Percentiles rank a stretch among this genome's conserved stretches.
Conservation (phyloP, 2,113 vertebrate species). For the Cebidichthys violaceus region DNA sequence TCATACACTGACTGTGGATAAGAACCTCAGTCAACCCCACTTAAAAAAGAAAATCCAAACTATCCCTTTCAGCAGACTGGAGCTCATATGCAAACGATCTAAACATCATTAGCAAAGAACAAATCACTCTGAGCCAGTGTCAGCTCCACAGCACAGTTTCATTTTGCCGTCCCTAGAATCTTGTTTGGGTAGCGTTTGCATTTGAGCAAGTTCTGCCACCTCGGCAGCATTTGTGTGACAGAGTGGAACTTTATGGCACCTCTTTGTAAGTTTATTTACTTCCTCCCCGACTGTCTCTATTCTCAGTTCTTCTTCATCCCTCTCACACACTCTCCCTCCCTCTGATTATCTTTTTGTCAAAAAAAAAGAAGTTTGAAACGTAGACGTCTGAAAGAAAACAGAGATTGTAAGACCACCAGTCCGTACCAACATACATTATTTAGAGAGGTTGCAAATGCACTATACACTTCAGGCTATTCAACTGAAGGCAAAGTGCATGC, state of each 20-base stretch:
- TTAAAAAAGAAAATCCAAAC: not conserved
- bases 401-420: not conserved
- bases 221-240: slow-evolving; percentile 8
- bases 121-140: not conserved
- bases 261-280: slow-evolving; percentile 4
- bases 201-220: slow-evolving; percentile 15
- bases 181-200: slow-evolving; percentile 18
- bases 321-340: not conserved
- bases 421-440: slow-evolving; percentile 26
- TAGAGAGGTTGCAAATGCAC: slow-evolving; percentile 26
- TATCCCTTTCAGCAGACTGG: not conserved
- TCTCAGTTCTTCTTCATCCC: not conserved
- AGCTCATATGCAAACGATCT: not conserved
- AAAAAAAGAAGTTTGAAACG: not conserved
- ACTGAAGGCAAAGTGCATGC: slow-evolving; percentile 2
- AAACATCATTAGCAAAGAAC: not conserved
- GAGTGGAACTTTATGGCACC: slow-evolving; percentile 20
- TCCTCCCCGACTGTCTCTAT: not conserved
- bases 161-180: not conserved
- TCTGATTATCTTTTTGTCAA: not conserved
- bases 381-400: not conserved
- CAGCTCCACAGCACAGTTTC: not conserved
- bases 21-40: not conserved
- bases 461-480: not conserved
- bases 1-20: not conserved